phyloP scores from a whole-genome alignment of 2,113 vertebrate species.

The Passer montanus region DNA sequence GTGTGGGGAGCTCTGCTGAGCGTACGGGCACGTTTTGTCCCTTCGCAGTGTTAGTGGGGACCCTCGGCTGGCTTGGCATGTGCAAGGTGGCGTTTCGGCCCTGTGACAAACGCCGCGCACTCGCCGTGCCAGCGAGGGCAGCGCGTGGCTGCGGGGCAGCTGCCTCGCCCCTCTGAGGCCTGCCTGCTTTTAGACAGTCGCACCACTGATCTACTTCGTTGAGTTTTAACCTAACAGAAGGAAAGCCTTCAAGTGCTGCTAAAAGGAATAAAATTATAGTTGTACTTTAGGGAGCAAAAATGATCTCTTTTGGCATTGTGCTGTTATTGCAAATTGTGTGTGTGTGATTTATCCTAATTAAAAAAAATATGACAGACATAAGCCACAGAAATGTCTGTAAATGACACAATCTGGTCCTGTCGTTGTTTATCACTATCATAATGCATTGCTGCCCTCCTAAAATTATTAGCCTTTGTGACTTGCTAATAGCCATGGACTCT shows the following conservation, averaged over 20 bases:
- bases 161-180: background rate
- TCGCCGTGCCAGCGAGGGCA: background rate
- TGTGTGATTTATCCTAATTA: slow-evolving; percentile 67
- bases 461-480: slow-evolving; percentile 46
- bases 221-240: slow-evolving; percentile 60
- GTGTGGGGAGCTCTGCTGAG: background rate
- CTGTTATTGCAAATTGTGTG: slow-evolving; percentile 6
- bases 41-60: background rate
- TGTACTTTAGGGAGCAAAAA: slow-evolving; percentile 45
- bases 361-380: slow-evolving; percentile 67
- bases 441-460: slow-evolving; percentile 51
- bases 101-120: background rate
- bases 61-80: background rate
- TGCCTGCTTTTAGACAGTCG: background rate
- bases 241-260: slow-evolving; percentile 38
- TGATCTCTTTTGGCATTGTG: slow-evolving; percentile 52
- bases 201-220: slow-evolving; percentile 39
- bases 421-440: slow-evolving; percentile 48
- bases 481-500: background rate
- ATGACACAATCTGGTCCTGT: slow-evolving; percentile 63
- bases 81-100: background rate
- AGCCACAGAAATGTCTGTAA: slow-evolving; percentile 59
- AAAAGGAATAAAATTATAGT: slow-evolving; percentile 10
- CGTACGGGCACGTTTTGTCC: rapidly evolving
- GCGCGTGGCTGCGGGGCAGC: background rate